These are phyloP conservation scores for Hemicrepidius hirtus DNA, from an alignment of 2,888 invertebrate species.

Conservation along the genomic window DNA sequence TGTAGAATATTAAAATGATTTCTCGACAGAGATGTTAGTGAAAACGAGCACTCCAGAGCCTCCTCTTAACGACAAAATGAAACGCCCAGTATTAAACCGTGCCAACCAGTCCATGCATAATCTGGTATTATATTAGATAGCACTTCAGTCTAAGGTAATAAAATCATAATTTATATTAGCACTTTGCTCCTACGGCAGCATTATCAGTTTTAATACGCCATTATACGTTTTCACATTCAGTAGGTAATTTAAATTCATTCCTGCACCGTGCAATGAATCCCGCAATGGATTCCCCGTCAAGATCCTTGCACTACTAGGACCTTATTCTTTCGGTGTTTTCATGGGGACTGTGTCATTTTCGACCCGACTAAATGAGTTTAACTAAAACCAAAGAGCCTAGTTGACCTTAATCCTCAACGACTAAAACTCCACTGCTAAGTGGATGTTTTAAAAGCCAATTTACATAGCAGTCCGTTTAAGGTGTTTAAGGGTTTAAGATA, in stretches of 20 bases:
- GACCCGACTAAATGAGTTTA: conserved; percentile 21
- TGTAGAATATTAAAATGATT: not conserved
- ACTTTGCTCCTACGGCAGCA: conserved; percentile 56
- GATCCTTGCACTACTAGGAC: conserved; percentile 27
- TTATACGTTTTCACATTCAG: conserved; percentile 59
- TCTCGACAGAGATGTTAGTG: not conserved
- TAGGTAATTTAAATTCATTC: conserved; percentile 61
- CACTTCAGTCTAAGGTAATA: conserved; percentile 56
- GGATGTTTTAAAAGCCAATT: conserved; percentile 27
- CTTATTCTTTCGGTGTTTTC: conserved; percentile 21
- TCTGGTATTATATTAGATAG: conserved; percentile 50
- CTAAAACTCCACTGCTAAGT: not conserved
- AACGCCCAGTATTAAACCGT: conserved; percentile 40
- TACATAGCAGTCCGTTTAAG: not conserved
- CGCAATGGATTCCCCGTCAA: conserved; percentile 31
- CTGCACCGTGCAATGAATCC: conserved; percentile 56
- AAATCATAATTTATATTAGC: conserved; percentile 62
- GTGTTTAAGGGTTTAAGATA: not conserved
- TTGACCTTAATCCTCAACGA: conserved; percentile 17
- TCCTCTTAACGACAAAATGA: conserved; percentile 21
- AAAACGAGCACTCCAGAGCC: not conserved
- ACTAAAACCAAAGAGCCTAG: conserved; percentile 5
- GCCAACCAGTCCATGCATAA: conserved; percentile 47
- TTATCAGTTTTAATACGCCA: conserved; percentile 62
- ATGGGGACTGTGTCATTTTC: conserved; percentile 9